A percentile compares a stretch with the other conserved stretches of the same genome.
Evolutionary conservation across 2,888 invertebrate species (phyloP).

Genomic region (Cheilosia soror): DNA sequence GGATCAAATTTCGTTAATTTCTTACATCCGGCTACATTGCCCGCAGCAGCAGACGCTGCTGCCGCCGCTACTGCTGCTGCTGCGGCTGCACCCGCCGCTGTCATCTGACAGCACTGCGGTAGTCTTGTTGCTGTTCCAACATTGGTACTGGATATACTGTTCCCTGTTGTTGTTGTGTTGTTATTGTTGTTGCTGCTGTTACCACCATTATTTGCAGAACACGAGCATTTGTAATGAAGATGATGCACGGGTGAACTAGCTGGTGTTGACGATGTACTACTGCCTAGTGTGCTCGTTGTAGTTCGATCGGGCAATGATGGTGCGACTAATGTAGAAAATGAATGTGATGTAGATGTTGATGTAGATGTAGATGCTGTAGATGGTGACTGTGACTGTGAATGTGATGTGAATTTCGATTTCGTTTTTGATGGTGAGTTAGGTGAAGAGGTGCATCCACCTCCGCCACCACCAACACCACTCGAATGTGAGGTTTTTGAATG

Average conservation of each 20-base stretch:
- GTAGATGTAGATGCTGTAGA: slow-evolving; percentile 50
- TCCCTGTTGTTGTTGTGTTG: slow-evolving; percentile 49
- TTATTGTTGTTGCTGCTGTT: slow-evolving; percentile 52
- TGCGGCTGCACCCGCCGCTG: slow-evolving; percentile 76
- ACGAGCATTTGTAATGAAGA: slow-evolving; percentile 76
- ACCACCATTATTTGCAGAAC: slow-evolving; percentile 72
- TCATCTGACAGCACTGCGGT: slow-evolving; percentile 80
- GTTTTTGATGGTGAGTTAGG: slow-evolving; percentile 64
- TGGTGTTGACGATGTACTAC: slow-evolving; percentile 72
- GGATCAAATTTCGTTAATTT: slow-evolving; percentile 82
- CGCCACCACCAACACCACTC: slow-evolving; percentile 50
- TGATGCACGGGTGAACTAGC: slow-evolving; percentile 74
- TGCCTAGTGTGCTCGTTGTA: slow-evolving; percentile 64
- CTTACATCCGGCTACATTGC: slow-evolving; percentile 79
- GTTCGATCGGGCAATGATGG: slow-evolving; percentile 75
- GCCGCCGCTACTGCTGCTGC: slow-evolving; percentile 75
- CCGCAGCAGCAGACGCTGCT: slow-evolving; percentile 71
- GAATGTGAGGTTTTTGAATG: slow-evolving; percentile 76
- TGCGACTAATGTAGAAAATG: slow-evolving; percentile 67
- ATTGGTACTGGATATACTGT: slow-evolving; percentile 81
- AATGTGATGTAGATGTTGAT: slow-evolving; percentile 63
- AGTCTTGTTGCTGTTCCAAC: slow-evolving; percentile 81
- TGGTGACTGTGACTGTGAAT: slow-evolving; percentile 53
- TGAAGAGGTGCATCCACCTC: slow-evolving; percentile 43
- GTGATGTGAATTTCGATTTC: slow-evolving; percentile 70